These are phyloP conservation scores for Tipula helvola DNA, from an alignment of 2,888 invertebrate species.

Conservation along the genomic window DNA sequence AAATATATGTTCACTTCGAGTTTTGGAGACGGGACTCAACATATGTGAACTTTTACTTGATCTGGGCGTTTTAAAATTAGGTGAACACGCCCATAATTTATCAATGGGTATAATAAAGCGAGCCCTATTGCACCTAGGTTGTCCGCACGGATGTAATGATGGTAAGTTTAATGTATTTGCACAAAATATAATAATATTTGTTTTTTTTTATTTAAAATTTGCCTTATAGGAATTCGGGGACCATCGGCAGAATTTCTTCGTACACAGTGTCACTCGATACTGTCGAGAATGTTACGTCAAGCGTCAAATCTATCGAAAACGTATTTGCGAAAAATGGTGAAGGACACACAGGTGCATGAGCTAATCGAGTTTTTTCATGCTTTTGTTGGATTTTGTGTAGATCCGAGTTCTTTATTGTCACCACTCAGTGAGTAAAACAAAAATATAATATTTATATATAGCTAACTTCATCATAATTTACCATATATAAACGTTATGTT, in stretches of 20 bases:
- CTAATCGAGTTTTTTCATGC: slow-evolving; percentile 91
- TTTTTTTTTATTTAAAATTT: neutral
- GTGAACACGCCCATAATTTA: slow-evolving; percentile 35
- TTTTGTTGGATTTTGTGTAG: slow-evolving; percentile 89
- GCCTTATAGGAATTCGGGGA: slow-evolving; percentile 46
- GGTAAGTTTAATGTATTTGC: slow-evolving; percentile 33
- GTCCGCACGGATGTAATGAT: slow-evolving; percentile 84
- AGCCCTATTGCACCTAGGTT: slow-evolving; percentile 74
- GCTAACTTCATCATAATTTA: neutral
- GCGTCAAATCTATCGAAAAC: slow-evolving; percentile 40
- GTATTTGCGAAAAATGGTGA: slow-evolving; percentile 59
- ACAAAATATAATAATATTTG: slow-evolving; percentile 31
- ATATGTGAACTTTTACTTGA: slow-evolving; percentile 85
- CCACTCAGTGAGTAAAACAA: slow-evolving; percentile 63
- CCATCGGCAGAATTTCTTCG: slow-evolving; percentile 85
- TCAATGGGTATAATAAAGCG: slow-evolving; percentile 34
- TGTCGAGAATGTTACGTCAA: slow-evolving; percentile 62
- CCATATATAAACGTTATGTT: neutral
- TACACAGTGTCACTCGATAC: slow-evolving; percentile 68
- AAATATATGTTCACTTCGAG: slow-evolving; percentile 69
- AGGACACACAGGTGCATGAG: slow-evolving; percentile 62
- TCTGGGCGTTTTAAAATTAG: slow-evolving; percentile 63
- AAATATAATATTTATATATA: neutral
- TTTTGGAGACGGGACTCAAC: slow-evolving; percentile 87
- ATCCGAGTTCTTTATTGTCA: slow-evolving; percentile 73